These are phyloP conservation scores for Urosaurus nigricauda DNA, from an alignment of 2,797 vertebrate genomes.

Conservation along the genomic window DNA sequence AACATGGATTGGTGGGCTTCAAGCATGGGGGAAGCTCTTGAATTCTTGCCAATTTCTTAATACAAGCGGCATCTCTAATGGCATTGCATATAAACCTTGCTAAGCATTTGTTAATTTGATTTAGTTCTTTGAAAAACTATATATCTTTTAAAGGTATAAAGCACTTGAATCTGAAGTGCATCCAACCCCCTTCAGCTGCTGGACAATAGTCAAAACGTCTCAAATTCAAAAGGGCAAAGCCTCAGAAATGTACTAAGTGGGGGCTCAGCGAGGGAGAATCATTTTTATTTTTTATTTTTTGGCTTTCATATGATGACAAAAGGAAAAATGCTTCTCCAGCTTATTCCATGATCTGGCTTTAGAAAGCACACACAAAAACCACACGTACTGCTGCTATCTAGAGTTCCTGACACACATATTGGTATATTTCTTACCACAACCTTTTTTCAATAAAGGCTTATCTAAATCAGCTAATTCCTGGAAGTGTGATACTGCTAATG, in stretches of 20 bases:
- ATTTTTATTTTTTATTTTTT: too few relatives aligned
- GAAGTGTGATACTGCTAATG: too few relatives aligned
- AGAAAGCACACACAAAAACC: neutral
- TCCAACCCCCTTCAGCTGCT: constrained; percentile 20
- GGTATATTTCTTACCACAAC: neutral
- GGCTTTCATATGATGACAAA: neutral
- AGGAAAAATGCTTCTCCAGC: constrained; percentile 26
- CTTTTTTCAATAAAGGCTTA: neutral
- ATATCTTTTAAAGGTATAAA: constrained; percentile 11
- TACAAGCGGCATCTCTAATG: constrained; percentile 50
- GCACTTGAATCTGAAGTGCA: constrained; percentile 15
- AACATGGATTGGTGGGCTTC: constrained; percentile 41
- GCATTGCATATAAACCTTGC: constrained; percentile 35
- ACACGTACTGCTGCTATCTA: neutral
- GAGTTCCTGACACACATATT: neutral
- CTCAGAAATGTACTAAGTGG: constrained; percentile 40
- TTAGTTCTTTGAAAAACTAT: constrained; percentile 21
- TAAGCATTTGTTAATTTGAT: constrained; percentile 33
- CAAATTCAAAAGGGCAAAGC: constrained; percentile 39
- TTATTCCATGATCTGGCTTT: constrained; percentile 29
- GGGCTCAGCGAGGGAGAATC: constrained; percentile 10
- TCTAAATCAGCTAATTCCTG: too few relatives aligned
- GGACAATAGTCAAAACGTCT: constrained; percentile 34
- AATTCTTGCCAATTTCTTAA: constrained; percentile 54
- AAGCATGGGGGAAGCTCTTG: constrained; percentile 51